Percentiles rank a stretch among this genome's conserved stretches.
Conservation (phyloP, 37 sponge, comb jelly and placozoan genomes). For the Hexactinellida sp. region DNA sequence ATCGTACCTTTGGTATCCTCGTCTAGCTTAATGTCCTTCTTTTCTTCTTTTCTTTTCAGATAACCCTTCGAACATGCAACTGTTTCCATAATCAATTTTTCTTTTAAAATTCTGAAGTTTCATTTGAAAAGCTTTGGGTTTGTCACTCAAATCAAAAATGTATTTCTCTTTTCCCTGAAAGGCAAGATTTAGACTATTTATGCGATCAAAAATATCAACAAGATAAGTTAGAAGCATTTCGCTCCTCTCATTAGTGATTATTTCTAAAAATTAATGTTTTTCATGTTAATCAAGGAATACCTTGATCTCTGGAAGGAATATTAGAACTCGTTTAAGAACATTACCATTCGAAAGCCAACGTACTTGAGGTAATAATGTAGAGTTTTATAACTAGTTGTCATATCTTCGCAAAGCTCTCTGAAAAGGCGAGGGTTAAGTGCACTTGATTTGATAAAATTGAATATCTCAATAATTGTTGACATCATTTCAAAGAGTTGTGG, state of each 20-base stretch:
- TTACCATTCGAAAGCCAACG: slow-evolving; percentile 5
- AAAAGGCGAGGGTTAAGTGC: slow-evolving; percentile 10
- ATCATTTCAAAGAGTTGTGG: slow-evolving; percentile 8
- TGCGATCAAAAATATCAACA: slow-evolving; percentile 17
- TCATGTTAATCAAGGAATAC: slow-evolving; percentile 3
- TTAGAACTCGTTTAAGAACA: slow-evolving; percentile 15
- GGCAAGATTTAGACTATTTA: not conserved
- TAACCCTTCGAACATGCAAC: not conserved
- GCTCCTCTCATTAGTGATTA: slow-evolving; percentile 6
- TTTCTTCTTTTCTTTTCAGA: too few relatives aligned
- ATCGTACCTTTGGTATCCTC: not conserved
- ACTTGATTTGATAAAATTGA: slow-evolving; percentile 6
- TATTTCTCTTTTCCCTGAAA: not conserved
- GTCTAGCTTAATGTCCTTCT: not conserved
- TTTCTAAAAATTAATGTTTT: slow-evolving; percentile 7
- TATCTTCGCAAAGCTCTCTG: slow-evolving; percentile 1
- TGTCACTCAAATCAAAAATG: slow-evolving; percentile 4
- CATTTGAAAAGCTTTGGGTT: not conserved
- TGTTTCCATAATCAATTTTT: slow-evolving; percentile 11
- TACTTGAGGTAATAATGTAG: slow-evolving; percentile 11
- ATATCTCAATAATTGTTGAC: not conserved
- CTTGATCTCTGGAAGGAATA: not conserved
- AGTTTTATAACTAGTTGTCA: not conserved
- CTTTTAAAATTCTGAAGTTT: slow-evolving; percentile 8
- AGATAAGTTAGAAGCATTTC: not conserved